Evolutionary conservation across 2,888 invertebrate genomes (phyloP), one percentile per base, ranked within the genome.

Genomic region (Ceriagrion tenellum): DNA sequence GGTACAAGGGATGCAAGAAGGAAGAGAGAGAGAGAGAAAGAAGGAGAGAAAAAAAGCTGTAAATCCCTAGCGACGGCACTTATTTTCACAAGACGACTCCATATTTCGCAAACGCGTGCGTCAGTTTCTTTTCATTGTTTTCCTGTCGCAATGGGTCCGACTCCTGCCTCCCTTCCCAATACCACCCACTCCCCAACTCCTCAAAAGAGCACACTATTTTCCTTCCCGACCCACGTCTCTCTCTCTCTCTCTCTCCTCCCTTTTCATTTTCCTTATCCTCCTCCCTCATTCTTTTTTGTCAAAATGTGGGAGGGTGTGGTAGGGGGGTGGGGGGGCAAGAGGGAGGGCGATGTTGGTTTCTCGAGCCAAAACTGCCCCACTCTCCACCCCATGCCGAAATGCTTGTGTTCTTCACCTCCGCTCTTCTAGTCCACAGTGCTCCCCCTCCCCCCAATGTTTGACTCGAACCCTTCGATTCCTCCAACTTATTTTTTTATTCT

Each of bases 71-170:
- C 93, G 93, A 93, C 69, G 47, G 93, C 55, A 74, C 93, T 93
- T 93, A 93, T 93, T 93, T 93, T 93, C 93, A 69, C 93, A 40
- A 93, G 93, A 69, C 81, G 69, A 93, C 93, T 93, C 93, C 93
- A 93, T 93, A 93, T 93, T 93, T 93, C 93, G 93, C 93, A 93
- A 93, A 93, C 93, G 93, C 93, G 93, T 93, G 93, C 93, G 93
- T 93, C 69, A 69, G 93, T 69, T 93, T 93, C 93, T 93, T 93
- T 93, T 93, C 93, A 93, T 93, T 93, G 93, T 93, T 93, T 93
- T 93, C 93, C 93, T 93, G 93, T 93, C 93, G 93, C 55, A 35
- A n/a, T 4, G 89, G n/a, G 8, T 35, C 47, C 47, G 40, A 30
- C 81, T 20, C 59, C 59, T 16, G 3, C 59, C 20, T 16, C 13